Evolutionary conservation across 1,140 invertebrate genomes (phyloP).

Genomic region (Hyphantria cunea): DNA sequence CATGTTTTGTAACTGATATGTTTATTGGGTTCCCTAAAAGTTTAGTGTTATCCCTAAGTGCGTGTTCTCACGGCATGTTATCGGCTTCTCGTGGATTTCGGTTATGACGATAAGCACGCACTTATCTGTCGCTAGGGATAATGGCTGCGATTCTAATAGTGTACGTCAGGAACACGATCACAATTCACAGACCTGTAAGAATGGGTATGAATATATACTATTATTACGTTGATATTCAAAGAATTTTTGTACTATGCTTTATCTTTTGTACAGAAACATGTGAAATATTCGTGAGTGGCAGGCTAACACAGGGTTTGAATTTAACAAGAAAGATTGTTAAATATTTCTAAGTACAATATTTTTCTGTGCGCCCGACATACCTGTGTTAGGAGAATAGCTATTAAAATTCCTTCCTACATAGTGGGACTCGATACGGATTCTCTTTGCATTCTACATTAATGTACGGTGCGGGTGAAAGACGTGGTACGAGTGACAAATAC

Average conservation of each 20-base stretch:
- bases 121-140: conserved; percentile 53
- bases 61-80: conserved; percentile 66
- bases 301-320: conserved; percentile 1
- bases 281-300: conserved; percentile 10
- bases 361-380: not conserved
- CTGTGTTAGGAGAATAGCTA: conserved; percentile 34
- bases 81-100: conserved; percentile 53
- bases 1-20: conserved; percentile 24
- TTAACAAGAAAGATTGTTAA: not conserved
- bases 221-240: conserved; percentile 1
- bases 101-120: conserved; percentile 57
- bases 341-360: not conserved
- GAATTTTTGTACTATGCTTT: conserved; percentile 11
- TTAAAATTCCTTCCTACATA: conserved; percentile 57
- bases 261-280: conserved; percentile 20
- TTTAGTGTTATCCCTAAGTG: conserved; percentile 42
- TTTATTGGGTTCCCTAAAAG: conserved; percentile 38
- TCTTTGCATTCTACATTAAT: conserved; percentile 54
- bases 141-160: conserved; percentile 36
- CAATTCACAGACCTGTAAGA: not conserved
- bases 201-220: not conserved
- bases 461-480: conserved; percentile 46
- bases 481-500: conserved; percentile 56
- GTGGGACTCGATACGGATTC: conserved; percentile 50
- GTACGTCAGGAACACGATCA: not conserved